Percentiles rank a stretch among this genome's conserved stretches.
These are phyloP conservation scores for Dryas iulia DNA, from an alignment of 1,140 invertebrate genomes.

Conservation along the genomic window DNA sequence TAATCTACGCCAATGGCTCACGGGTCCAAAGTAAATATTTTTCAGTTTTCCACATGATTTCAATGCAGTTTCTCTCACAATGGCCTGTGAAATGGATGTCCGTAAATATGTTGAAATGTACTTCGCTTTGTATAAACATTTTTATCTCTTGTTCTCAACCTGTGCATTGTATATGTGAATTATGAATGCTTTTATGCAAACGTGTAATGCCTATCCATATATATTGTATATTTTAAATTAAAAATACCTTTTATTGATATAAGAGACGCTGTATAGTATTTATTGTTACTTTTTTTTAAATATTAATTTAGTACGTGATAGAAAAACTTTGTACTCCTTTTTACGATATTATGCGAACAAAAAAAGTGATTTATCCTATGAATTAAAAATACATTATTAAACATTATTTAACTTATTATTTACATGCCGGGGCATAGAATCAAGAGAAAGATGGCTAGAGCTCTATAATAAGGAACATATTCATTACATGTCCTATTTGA, in stretches of 20 bases:
- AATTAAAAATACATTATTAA: too few relatives aligned
- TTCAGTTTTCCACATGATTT: conserved; percentile 29
- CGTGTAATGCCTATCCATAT: not conserved
- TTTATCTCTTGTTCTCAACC: conserved; percentile 9
- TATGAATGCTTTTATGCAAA: not conserved
- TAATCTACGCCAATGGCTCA: conserved; percentile 27
- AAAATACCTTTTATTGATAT: not conserved
- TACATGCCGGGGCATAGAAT: too few relatives aligned
- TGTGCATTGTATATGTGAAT: not conserved
- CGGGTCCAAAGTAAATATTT: conserved; percentile 29
- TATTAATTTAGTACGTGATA: too few relatives aligned
- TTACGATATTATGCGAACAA: too few relatives aligned
- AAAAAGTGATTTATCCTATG: too few relatives aligned
- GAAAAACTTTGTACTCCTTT: too few relatives aligned
- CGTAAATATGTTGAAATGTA: conserved; percentile 20
- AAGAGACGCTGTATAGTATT: not conserved
- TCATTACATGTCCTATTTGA: too few relatives aligned
- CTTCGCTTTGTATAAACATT: conserved; percentile 18
- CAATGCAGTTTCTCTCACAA: conserved; percentile 21
- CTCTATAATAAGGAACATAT: too few relatives aligned
- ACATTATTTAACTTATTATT: too few relatives aligned
- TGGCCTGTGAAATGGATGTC: conserved; percentile 12
- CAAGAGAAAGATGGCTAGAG: too few relatives aligned
- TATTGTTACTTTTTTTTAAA: not conserved
- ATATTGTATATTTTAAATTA: not conserved